phyloP scores from a whole-genome alignment of 1,140 invertebrate species.

The Polypedilum pembai region DNA sequence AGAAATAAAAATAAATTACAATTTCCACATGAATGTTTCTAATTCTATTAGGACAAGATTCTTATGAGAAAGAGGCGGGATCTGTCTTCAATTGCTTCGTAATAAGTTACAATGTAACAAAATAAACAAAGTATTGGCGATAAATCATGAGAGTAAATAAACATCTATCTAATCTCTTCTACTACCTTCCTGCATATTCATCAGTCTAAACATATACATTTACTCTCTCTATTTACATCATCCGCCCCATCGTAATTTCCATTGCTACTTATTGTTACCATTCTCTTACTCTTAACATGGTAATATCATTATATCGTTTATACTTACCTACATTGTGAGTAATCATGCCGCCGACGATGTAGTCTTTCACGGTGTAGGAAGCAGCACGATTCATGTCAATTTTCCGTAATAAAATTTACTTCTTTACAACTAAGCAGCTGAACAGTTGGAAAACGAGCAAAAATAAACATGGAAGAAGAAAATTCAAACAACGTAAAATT shows the following conservation, averaged over 20 bases:
- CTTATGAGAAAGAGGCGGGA: too few species aligned
- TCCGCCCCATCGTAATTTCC: too few species aligned
- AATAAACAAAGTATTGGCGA: neutral
- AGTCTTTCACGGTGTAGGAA: neutral
- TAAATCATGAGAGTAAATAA: conserved; percentile 13
- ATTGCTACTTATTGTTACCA: too few species aligned
- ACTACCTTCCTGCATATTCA: conserved; percentile 9
- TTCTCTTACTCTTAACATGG: too few species aligned
- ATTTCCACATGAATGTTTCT: neutral
- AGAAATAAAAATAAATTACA: neutral
- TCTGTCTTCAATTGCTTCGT: too few species aligned
- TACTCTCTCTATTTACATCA: neutral
- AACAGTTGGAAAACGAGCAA: neutral
- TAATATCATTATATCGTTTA: too few species aligned
- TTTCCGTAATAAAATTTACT: conserved; percentile 14
- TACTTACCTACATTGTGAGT: too few species aligned
- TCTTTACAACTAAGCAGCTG: neutral
- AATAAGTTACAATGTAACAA: neutral
- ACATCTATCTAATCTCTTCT: neutral
- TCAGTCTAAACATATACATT: neutral
- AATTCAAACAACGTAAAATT: too few species aligned
- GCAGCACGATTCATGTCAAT: conserved; percentile 1
- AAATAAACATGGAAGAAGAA: too few species aligned
- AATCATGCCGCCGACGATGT: too few species aligned
- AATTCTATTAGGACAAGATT: too few species aligned